A percentile compares a stretch with the other conserved stretches of the same genome.
phyloP scores from a whole-genome alignment of 2,797 vertebrate genomes.

The Acridotheres tristis region DNA sequence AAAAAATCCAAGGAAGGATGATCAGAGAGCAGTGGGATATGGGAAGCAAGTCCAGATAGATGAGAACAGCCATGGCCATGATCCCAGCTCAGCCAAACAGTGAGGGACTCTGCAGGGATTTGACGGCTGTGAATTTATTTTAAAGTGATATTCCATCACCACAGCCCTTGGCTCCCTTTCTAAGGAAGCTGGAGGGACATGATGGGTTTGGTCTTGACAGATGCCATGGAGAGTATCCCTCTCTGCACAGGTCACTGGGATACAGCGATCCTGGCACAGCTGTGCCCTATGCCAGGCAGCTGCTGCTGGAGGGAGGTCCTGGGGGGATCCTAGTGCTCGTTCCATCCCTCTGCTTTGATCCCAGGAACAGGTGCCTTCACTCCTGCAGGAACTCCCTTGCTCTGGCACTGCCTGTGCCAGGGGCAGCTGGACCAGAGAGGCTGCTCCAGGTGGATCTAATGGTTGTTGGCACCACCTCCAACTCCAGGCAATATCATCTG shows the following conservation, averaged over 20 bases:
- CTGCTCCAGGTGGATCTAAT: constrained; percentile 21
- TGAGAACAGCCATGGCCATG: rapidly evolving
- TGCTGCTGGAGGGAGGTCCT: background rate
- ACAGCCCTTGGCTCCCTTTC: background rate
- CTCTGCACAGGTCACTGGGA: background rate
- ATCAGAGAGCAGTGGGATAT: background rate
- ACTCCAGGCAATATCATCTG: background rate
- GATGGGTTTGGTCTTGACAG: background rate
- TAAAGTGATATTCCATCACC: background rate
- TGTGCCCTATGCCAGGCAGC: background rate
- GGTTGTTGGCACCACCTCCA: background rate
- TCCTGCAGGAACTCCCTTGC: background rate
- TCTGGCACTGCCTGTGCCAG: constrained; percentile 8
- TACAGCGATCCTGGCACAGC: background rate
- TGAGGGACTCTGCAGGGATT: background rate
- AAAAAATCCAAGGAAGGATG: background rate
- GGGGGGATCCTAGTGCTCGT: background rate
- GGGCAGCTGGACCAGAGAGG: constrained; percentile 15
- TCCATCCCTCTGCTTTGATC: constrained; percentile 31
- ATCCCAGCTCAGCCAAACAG: background rate
- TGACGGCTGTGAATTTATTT: background rate
- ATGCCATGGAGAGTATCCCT: background rate
- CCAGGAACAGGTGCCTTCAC: constrained; percentile 51
- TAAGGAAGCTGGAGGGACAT: background rate
- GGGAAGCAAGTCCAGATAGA: background rate